These are phyloP conservation scores for Pristis pectinata DNA, from an alignment of 2,797 vertebrate species.

Conservation along the genomic window DNA sequence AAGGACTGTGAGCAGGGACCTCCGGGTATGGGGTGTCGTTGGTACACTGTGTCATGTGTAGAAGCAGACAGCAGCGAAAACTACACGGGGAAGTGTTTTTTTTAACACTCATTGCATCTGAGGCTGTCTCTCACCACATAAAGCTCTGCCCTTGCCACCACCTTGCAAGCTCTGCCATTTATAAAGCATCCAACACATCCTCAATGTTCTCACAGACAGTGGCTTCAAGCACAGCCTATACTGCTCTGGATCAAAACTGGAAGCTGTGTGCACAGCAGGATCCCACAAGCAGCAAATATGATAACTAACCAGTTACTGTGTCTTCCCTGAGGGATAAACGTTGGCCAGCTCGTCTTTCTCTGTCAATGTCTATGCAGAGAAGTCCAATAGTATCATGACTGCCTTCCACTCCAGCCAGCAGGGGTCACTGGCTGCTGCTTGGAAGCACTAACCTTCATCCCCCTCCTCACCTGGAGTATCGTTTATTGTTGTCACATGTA, in stretches of 20 bases:
- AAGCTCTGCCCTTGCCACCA: too few relatives aligned
- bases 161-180: not conserved
- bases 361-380: not conserved
- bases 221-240: not conserved
- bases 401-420: not conserved
- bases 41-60: not conserved
- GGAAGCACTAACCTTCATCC: not conserved
- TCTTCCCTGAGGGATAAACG: not conserved
- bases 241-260: not conserved
- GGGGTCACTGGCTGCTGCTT: not conserved
- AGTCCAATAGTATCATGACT: too few relatives aligned
- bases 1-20: not conserved
- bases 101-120: not conserved
- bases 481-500: too few relatives aligned
- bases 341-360: not conserved
- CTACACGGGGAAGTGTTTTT: not conserved
- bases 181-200: not conserved
- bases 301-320: not conserved
- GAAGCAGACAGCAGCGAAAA: not conserved
- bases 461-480: too few relatives aligned
- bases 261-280: not conserved
- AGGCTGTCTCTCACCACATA: not conserved
- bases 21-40: not conserved
- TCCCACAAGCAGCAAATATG: not conserved
- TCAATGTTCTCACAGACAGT: not conserved